phyloP scores from a whole-genome alignment of 2,797 vertebrate genomes.

The Mormyrops boulengeri region DNA sequence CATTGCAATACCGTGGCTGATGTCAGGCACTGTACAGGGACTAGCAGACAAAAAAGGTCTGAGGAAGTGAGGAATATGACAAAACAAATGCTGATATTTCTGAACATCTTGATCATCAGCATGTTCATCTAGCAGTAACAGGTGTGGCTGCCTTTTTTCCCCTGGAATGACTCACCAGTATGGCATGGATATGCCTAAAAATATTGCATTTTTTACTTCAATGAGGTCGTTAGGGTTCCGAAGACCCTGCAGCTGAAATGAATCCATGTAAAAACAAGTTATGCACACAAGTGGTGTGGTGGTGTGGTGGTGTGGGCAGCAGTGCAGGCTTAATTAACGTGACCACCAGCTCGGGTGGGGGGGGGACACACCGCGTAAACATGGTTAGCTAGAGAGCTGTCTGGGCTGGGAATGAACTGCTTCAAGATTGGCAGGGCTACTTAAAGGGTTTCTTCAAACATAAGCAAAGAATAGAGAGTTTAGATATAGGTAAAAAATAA shows the following conservation, averaged over 20 bases:
- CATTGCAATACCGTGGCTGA: neutral
- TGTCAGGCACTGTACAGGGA: neutral
- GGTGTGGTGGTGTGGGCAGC: neutral
- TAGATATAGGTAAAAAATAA: neutral
- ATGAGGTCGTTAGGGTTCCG: neutral
- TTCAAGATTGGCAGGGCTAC: neutral
- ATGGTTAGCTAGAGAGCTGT: neutral
- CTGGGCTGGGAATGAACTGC: neutral
- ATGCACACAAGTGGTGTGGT: neutral
- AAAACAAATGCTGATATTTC: neutral
- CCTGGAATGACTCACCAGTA: neutral
- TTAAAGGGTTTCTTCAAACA: neutral
- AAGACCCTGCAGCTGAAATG: neutral
- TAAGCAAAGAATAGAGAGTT: neutral
- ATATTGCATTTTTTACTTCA: neutral
- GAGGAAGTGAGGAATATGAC: neutral
- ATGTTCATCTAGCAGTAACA: neutral
- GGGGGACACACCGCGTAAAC: neutral
- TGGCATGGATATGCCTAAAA: neutral
- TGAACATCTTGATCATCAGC: neutral
- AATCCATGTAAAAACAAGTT: neutral
- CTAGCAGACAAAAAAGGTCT: neutral
- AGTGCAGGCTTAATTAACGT: too few relatives aligned
- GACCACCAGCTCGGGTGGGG: neutral
- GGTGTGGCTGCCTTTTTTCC: neutral